Conservation (phyloP, 2,113 vertebrate species). For the Actinemys pallida region DNA sequence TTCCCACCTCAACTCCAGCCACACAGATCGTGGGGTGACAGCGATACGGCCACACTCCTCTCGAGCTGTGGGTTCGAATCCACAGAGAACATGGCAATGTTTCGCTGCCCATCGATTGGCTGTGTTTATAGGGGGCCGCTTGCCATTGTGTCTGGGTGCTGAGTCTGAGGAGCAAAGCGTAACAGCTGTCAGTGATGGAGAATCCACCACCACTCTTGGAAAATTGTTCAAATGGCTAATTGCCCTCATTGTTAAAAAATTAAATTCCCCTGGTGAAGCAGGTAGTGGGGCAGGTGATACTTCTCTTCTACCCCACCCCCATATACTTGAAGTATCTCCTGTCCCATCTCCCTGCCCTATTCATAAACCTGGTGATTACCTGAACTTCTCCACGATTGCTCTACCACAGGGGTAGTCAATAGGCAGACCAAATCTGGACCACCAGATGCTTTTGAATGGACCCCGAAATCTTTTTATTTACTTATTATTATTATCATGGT, state of each 20-base stretch:
- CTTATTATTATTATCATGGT: too few relatives aligned
- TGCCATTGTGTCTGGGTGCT: not conserved
- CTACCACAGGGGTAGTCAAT: too few relatives aligned
- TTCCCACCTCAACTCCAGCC: not conserved
- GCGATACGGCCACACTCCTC: not conserved
- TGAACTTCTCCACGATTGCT: too few relatives aligned
- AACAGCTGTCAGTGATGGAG: rapidly evolving
- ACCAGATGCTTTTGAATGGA: too few relatives aligned
- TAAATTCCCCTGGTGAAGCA: not conserved
- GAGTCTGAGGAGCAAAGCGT: not conserved
- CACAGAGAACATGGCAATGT: not conserved
- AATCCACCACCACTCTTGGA: not conserved
- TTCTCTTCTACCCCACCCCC: too few relatives aligned
- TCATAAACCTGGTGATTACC: too few relatives aligned
- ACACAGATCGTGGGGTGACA: not conserved
- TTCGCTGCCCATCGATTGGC: not conserved
- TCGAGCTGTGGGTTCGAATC: not conserved
- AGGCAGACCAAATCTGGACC: too few relatives aligned
- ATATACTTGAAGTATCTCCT: too few relatives aligned
- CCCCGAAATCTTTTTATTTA: too few relatives aligned
- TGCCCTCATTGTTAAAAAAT: not conserved
- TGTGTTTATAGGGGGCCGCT: not conserved
- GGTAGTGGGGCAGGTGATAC: not conserved
- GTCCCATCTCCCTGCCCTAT: too few relatives aligned
- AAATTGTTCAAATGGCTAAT: not conserved